Evolutionary conservation across 1,140 invertebrate species (phyloP), one percentile per base, ranked within the genome.

Genomic region (Micrasema minimum): DNA sequence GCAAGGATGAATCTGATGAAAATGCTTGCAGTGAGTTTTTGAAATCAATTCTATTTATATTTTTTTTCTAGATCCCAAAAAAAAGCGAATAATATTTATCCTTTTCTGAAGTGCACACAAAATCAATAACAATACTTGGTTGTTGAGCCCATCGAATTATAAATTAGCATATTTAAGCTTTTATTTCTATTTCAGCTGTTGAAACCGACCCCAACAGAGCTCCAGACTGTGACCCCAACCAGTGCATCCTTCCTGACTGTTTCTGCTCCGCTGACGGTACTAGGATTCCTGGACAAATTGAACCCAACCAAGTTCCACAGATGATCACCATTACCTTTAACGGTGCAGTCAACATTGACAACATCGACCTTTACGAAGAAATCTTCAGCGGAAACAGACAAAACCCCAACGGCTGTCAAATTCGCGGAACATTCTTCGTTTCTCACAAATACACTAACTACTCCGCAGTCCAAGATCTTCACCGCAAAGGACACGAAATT

Each of bases 391-490:
- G 93, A 2, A 88, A 91, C 75, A 87, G 93, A 12, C 88, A 90
- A 76, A 97, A 97, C 79, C 94, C 95, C 14, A 98, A 98, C 80
- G 94, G 96, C 20, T 99, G 96, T 79, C 92, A 95, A 77, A 94
- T 97, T 79, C 90, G 91, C 73, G 93, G 93, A 71, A 98, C 96
- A 4, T 97, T 97, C 88, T 99, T 98, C 81, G 92, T 97, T 0
- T 96, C 94, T 0, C 96, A 98, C 87, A 96, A 97, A 79, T 98
- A 96, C 82, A 95, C 94, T 53, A 97, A 98, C 82, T 98, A 98
- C 79, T 96, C 95, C 9, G 93, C 94, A 4, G 90, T 97, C 1
- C 94, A 95, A 83, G 95, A 96, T 82, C 87, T 98, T 57, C 95
- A 97, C 78, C 87, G 94, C 65, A 90, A 90, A 75, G 96, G 96